Conservation (phyloP, 2,888 invertebrate genomes). For the Andrena camellia region DNA sequence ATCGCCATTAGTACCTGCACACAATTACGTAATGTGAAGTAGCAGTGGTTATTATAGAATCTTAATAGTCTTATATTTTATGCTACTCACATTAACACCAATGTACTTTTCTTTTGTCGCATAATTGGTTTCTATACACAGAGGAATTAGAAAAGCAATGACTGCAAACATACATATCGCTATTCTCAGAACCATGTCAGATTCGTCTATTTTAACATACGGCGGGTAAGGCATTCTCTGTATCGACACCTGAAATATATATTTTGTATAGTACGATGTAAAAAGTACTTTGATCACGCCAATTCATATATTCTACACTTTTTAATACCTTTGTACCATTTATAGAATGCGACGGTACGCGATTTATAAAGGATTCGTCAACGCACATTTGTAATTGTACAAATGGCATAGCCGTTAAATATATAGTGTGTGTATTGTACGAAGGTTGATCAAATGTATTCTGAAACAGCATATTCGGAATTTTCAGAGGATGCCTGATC, state of each 20-base stretch:
- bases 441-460: slow-evolving; percentile 35
- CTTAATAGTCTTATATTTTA: background rate
- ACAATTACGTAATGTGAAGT: background rate
- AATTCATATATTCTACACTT: background rate
- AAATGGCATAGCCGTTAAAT: slow-evolving; percentile 66
- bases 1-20: slow-evolving; percentile 81
- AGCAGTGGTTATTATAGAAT: background rate
- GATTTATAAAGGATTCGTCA: slow-evolving; percentile 76
- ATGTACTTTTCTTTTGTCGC: slow-evolving; percentile 82
- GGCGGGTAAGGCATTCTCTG: slow-evolving; percentile 83
- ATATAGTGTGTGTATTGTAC: background rate
- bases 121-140: slow-evolving; percentile 79
- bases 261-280: slow-evolving; percentile 1
- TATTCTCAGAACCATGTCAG: slow-evolving; percentile 69
- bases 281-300: background rate
- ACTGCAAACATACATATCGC: slow-evolving; percentile 75
- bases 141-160: slow-evolving; percentile 79
- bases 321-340: slow-evolving; percentile 51
- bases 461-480: slow-evolving; percentile 69
- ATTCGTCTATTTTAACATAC: slow-evolving; percentile 70
- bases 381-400: slow-evolving; percentile 79
- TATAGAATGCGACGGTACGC: slow-evolving; percentile 46
- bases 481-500: slow-evolving; percentile 69
- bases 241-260: slow-evolving; percentile 73
- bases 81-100: slow-evolving; percentile 80